A percentile compares a stretch with the other conserved stretches of the same genome.
These are phyloP conservation scores for Strigamia crassipes DNA, from an alignment of 2,888 invertebrate species.

Conservation along the genomic window DNA sequence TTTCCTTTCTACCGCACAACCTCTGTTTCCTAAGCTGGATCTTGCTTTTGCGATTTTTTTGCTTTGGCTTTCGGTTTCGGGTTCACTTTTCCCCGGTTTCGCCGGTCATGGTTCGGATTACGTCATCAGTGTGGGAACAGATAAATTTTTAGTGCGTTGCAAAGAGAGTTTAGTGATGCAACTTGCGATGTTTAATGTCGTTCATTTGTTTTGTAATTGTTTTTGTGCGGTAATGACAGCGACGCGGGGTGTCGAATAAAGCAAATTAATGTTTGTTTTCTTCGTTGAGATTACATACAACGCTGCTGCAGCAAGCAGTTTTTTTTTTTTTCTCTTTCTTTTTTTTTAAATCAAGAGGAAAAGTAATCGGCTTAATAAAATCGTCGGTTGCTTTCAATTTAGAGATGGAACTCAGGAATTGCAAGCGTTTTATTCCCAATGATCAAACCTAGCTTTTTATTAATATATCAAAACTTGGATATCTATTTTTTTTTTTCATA, in stretches of 20 bases:
- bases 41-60: neutral
- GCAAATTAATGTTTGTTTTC: slow-evolving; percentile 42
- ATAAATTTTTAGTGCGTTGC: neutral
- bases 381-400: slow-evolving; percentile 42
- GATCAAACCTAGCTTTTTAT: slow-evolving; percentile 24
- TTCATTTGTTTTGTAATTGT: slow-evolving; percentile 37
- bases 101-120: neutral
- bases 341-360: slow-evolving; percentile 34
- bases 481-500: neutral
- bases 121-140: neutral
- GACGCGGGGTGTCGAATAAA: slow-evolving; percentile 23
- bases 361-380: slow-evolving; percentile 42
- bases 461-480: neutral
- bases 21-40: neutral
- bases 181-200: slow-evolving; percentile 31
- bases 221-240: slow-evolving; percentile 34
- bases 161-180: neutral
- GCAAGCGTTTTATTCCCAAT: neutral
- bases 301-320: slow-evolving; percentile 15
- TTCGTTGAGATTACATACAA: slow-evolving; percentile 23
- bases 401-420: slow-evolving; percentile 1
- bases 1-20: neutral
- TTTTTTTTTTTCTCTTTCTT: neutral
- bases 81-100: neutral
- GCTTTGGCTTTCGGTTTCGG: neutral